Evolutionary conservation across 2,888 invertebrate species (phyloP).

Genomic region (Resseliella maxima): DNA sequence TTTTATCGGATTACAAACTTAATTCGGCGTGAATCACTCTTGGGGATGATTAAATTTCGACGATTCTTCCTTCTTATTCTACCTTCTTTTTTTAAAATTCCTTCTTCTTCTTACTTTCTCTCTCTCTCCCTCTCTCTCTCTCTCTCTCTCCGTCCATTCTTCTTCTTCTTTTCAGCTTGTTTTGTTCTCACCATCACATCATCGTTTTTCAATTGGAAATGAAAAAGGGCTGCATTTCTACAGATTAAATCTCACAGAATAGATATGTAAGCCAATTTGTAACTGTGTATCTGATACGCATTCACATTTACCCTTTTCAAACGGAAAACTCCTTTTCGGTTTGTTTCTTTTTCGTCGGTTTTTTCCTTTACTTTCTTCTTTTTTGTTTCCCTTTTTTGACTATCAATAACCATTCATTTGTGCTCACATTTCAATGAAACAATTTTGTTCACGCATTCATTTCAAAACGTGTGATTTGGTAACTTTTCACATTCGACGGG

Average conservation of each 20-base stretch:
- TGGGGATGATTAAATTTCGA: background rate
- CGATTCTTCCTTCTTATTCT: background rate
- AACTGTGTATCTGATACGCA: background rate
- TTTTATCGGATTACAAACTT: conserved; percentile 1
- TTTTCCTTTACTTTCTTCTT: too few relatives aligned
- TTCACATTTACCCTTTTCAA: background rate
- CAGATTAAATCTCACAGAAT: conserved; percentile 27
- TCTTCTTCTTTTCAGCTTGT: background rate
- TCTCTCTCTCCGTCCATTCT: background rate
- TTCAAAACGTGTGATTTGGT: background rate
- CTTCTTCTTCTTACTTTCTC: too few relatives aligned
- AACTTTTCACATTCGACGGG: conserved; percentile 10
- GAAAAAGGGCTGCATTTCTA: background rate
- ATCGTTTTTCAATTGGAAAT: background rate
- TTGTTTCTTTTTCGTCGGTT: too few relatives aligned
- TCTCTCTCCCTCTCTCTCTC: too few relatives aligned
- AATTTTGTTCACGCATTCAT: background rate
- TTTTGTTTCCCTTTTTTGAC: too few relatives aligned
- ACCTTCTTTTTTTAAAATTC: background rate
- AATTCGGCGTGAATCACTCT: conserved; percentile 41
- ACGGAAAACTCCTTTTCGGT: background rate
- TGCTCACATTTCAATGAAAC: background rate
- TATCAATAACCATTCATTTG: conserved; percentile 2
- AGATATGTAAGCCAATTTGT: background rate
- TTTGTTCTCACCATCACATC: background rate